Evolutionary conservation across 2,888 invertebrate species (phyloP).

Genomic region (Endomychus coccineus): DNA sequence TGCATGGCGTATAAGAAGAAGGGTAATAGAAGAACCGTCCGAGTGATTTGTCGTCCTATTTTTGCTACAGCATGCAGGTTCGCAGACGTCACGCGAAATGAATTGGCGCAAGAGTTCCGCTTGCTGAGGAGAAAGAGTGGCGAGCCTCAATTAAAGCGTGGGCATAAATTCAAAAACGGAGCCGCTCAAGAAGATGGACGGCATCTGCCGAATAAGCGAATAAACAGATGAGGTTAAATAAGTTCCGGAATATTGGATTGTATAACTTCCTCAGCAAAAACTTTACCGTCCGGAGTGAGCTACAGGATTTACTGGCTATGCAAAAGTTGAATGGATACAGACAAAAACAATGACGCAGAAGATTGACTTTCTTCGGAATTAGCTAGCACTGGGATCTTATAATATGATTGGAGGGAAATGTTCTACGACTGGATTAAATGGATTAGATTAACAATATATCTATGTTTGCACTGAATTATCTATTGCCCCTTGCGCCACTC

Average conservation of each 20-base stretch:
- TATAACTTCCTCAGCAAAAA: constrained; percentile 32
- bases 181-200: constrained; percentile 34
- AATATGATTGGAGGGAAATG: constrained; percentile 7
- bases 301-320: constrained; percentile 26
- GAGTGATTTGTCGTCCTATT: constrained; percentile 43
- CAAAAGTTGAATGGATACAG: constrained; percentile 20
- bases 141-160: constrained; percentile 40
- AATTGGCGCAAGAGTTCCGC: constrained; percentile 31
- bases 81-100: constrained; percentile 29
- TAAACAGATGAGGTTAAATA: constrained; percentile 37
- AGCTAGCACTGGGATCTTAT: constrained; percentile 10
- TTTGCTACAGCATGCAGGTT: too few species aligned
- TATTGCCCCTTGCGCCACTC: too few species aligned
- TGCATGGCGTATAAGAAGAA: constrained; percentile 39
- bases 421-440: too few species aligned
- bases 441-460: too few species aligned
- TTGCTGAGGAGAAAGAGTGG: constrained; percentile 23
- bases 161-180: constrained; percentile 37
- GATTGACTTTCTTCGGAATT: constrained; percentile 24
- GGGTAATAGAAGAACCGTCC: constrained; percentile 34
- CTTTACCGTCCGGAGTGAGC: constrained; percentile 20
- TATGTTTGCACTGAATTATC: too few species aligned
- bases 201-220: constrained; percentile 35
- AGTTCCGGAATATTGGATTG: constrained; percentile 33
- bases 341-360: constrained; percentile 35